Conservation (phyloP, 1,140 invertebrate genomes). For the Drosophila eugracilis region DNA sequence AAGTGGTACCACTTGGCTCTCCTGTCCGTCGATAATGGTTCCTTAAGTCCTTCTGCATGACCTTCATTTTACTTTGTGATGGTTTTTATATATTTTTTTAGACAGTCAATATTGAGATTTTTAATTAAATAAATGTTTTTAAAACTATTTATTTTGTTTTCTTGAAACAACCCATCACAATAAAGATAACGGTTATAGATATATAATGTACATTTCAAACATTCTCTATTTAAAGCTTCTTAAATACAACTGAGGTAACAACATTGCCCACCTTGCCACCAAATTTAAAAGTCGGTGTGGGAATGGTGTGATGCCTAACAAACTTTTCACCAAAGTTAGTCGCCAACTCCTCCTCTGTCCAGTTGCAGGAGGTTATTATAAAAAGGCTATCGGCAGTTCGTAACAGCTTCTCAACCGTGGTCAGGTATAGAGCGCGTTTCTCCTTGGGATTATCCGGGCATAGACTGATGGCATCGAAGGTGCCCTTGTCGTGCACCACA, state of each 20-base stretch:
- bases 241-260: constrained; percentile 91
- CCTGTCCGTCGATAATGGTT: background rate
- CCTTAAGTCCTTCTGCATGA: constrained; percentile 1
- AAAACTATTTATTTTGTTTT: background rate
- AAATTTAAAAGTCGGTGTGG: constrained; percentile 93
- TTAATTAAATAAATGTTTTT: background rate
- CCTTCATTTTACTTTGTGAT: background rate
- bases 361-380: constrained; percentile 97
- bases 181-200: no score
- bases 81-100: constrained; percentile 6
- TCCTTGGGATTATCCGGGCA: constrained; percentile 88
- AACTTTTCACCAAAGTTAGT: constrained; percentile 90
- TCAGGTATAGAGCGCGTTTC: constrained; percentile 89
- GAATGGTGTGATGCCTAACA: constrained; percentile 87
- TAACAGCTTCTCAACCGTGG: constrained; percentile 86
- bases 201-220: no score
- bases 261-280: constrained; percentile 92
- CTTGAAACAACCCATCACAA: no score
- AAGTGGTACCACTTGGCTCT: constrained; percentile 55
- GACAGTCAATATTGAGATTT: background rate
- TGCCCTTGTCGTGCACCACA: constrained; percentile 95
- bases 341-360: constrained; percentile 93
- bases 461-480: constrained; percentile 96
- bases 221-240: constrained; percentile 37
- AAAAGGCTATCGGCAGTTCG: constrained; percentile 86